These are phyloP conservation scores for Abramis brama DNA, from an alignment of 2,113 vertebrate genomes.

Conservation along the genomic window DNA sequence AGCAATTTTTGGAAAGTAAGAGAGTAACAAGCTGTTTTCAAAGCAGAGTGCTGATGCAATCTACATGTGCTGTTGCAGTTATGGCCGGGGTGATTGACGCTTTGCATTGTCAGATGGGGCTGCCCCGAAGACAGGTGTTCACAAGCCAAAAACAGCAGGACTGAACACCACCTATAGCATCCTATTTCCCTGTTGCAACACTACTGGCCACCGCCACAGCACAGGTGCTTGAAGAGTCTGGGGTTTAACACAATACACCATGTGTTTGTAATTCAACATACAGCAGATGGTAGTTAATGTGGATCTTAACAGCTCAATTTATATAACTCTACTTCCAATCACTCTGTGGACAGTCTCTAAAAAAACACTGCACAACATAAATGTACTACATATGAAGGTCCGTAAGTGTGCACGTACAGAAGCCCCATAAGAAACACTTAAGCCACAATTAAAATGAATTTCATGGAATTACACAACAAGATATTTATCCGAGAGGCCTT, in stretches of 20 bases:
- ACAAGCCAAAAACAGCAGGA: conserved; percentile 29
- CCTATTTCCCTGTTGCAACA: conserved; percentile 28
- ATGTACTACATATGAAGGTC: background rate
- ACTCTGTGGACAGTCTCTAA: background rate
- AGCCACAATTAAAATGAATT: background rate
- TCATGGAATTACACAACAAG: background rate
- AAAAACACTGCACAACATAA: background rate
- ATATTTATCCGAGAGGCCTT: background rate
- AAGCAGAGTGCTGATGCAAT: conserved; percentile 66
- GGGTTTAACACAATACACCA: conserved; percentile 14
- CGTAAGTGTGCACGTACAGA: background rate
- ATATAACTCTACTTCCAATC: conserved; percentile 1
- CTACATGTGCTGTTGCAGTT: conserved; percentile 59
- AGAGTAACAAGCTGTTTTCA: conserved; percentile 25
- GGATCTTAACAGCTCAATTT: conserved; percentile 6
- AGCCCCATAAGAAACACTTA: too few species aligned
- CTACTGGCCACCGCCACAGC: background rate
- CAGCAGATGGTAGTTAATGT: conserved; percentile 14
- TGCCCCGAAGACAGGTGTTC: conserved; percentile 44
- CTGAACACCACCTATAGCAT: conserved; percentile 31
- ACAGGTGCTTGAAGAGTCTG: conserved; percentile 9
- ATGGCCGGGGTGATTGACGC: conserved; percentile 1
- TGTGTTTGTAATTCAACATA: conserved; percentile 11
- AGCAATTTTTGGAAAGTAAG: conserved; percentile 40
- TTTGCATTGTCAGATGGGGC: conserved; percentile 29